These are phyloP conservation scores for Drosophila pandora DNA, from an alignment of 1,140 invertebrate species.

Conservation along the genomic window DNA sequence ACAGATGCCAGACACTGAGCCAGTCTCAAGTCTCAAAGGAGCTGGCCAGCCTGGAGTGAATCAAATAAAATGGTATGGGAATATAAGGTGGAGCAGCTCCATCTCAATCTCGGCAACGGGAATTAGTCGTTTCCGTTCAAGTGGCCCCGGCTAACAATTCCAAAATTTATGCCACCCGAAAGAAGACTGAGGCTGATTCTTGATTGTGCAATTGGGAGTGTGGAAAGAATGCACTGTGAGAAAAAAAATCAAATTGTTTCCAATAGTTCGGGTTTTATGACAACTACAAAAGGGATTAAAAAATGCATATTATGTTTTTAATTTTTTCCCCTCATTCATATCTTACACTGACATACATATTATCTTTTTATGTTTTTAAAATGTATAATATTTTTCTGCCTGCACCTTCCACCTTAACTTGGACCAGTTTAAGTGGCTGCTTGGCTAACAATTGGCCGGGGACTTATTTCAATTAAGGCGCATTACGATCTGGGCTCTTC, in stretches of 20 bases:
- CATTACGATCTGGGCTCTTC: slow-evolving; percentile 67
- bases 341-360: no score
- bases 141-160: slow-evolving; percentile 70
- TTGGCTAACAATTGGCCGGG: slow-evolving; percentile 74
- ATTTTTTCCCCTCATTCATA: no score
- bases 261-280: no score
- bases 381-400: background rate
- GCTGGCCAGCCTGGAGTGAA: background rate
- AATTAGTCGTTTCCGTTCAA: slow-evolving; percentile 80
- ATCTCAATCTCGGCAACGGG: slow-evolving; percentile 69
- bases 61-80: background rate
- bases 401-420: slow-evolving; percentile 34
- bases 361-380: no score
- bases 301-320: no score
- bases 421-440: slow-evolving; percentile 68
- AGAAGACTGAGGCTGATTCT: slow-evolving; percentile 59
- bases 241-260: no score
- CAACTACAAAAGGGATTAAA: no score
- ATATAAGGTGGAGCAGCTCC: slow-evolving; percentile 5
- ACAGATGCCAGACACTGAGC: slow-evolving; percentile 68
- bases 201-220: slow-evolving; percentile 80
- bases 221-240: slow-evolving; percentile 11
- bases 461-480: slow-evolving; percentile 83
- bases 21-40: slow-evolving; percentile 16
- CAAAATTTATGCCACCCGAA: slow-evolving; percentile 75